Conservation (phyloP, 2,888 invertebrate genomes). For the Harpalus rubripes region DNA sequence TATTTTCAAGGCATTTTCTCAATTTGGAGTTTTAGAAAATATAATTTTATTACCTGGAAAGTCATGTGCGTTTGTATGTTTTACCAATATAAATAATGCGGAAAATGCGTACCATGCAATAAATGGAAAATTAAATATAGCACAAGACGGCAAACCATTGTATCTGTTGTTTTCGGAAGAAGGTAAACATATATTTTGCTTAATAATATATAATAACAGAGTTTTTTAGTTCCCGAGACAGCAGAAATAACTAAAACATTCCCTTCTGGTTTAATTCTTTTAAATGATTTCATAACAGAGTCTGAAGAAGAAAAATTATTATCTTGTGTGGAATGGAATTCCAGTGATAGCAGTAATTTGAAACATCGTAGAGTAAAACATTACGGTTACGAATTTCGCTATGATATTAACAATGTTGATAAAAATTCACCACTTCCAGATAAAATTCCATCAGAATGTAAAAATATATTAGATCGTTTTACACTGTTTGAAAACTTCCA, state of each 20-base stretch:
- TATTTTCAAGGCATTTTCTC: slow-evolving; percentile 79
- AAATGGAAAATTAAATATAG: slow-evolving; percentile 82
- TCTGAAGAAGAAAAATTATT: slow-evolving; percentile 84
- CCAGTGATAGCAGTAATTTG: slow-evolving; percentile 76
- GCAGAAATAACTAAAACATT: slow-evolving; percentile 75
- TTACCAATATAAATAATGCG: slow-evolving; percentile 79
- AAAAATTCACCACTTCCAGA: slow-evolving; percentile 82
- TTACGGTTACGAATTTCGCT: slow-evolving; percentile 95
- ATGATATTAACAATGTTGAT: slow-evolving; percentile 92
- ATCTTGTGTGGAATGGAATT: slow-evolving; percentile 80
- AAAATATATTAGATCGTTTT: slow-evolving; percentile 82
- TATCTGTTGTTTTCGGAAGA: slow-evolving; percentile 83
- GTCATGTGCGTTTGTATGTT: slow-evolving; percentile 89
- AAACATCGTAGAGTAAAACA: slow-evolving; percentile 94
- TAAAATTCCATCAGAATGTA: slow-evolving; percentile 85
- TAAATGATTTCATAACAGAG: slow-evolving; percentile 85
- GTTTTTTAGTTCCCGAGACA: slow-evolving; percentile 54
- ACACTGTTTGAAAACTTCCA: slow-evolving; percentile 75
- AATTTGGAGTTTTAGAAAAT: slow-evolving; percentile 80
- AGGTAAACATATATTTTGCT: slow-evolving; percentile 76
- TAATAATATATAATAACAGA: slow-evolving; percentile 23
- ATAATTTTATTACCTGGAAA: slow-evolving; percentile 88
- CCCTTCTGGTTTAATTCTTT: slow-evolving; percentile 85
- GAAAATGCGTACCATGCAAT: slow-evolving; percentile 79
- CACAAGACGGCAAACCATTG: slow-evolving; percentile 81